phyloP scores from a whole-genome alignment of 2,888 invertebrate genomes.

The Abrostola tripartita region DNA sequence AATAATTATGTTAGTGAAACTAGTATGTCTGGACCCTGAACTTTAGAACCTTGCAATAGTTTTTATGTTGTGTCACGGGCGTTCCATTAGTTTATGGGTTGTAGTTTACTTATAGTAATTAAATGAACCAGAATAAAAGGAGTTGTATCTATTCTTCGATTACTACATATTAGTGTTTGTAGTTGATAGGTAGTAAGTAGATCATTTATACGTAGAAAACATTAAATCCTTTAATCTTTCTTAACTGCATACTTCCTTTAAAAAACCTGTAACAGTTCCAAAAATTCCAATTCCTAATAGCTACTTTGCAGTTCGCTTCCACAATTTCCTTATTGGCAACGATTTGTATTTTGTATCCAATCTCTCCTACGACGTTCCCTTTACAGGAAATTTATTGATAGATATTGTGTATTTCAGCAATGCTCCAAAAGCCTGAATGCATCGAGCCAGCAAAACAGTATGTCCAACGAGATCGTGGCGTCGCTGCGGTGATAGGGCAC shows the following conservation, averaged over 20 bases:
- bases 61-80: too few relatives aligned
- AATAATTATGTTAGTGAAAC: too few relatives aligned
- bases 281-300: slow-evolving; percentile 22
- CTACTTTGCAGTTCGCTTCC: slow-evolving; percentile 19
- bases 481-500: slow-evolving; percentile 87
- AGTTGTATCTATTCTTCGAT: too few relatives aligned
- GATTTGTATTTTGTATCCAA: slow-evolving; percentile 49
- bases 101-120: too few relatives aligned
- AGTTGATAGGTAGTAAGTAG: too few relatives aligned
- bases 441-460: slow-evolving; percentile 85
- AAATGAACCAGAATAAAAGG: too few relatives aligned
- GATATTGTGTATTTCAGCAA: slow-evolving; percentile 79
- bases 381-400: slow-evolving; percentile 52
- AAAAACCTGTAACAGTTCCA: slow-evolving; percentile 18
- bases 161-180: too few relatives aligned
- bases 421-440: slow-evolving; percentile 86
- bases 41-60: too few relatives aligned
- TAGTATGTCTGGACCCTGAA: too few relatives aligned
- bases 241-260: neutral
- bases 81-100: too few relatives aligned
- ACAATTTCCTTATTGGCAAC: slow-evolving; percentile 47
- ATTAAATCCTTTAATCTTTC: neutral
- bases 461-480: slow-evolving; percentile 86
- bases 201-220: neutral
- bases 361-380: slow-evolving; percentile 32